A percentile compares a stretch with the other conserved stretches of the same genome.
These are phyloP conservation scores for Cerastis rubricosa DNA, from an alignment of 2,888 invertebrate species.

Conservation along the genomic window DNA sequence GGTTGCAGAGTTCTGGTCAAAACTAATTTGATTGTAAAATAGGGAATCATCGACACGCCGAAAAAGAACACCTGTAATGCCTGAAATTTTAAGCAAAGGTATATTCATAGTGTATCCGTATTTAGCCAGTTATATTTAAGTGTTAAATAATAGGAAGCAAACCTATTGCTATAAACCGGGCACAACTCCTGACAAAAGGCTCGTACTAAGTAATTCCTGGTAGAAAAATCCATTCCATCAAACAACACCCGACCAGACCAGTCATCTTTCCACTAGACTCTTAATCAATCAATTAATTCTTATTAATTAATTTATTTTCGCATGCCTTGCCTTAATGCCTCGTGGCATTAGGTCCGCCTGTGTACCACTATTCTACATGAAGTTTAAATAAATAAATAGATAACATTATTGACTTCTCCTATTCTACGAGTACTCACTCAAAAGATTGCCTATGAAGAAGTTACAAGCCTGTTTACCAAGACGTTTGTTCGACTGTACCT, in stretches of 20 bases:
- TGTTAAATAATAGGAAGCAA: background rate
- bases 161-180: background rate
- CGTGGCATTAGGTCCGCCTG: too few relatives aligned
- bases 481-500: background rate
- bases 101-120: accelerated
- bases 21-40: too few relatives aligned
- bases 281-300: background rate
- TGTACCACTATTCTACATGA: too few relatives aligned
- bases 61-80: too few relatives aligned
- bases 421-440: background rate
- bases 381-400: too few relatives aligned
- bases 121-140: background rate
- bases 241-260: background rate
- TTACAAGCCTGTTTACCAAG: background rate
- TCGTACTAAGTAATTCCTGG: background rate
- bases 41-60: too few relatives aligned
- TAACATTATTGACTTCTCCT: background rate
- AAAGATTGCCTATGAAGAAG: background rate
- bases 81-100: background rate
- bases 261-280: background rate
- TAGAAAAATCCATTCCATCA: background rate
- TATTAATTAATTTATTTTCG: too few relatives aligned
- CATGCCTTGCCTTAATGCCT: too few relatives aligned
- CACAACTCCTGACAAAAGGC: background rate
- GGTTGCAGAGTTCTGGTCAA: too few relatives aligned